Conservation (phyloP, 2,888 invertebrate genomes). For the Sicus ferrugineus region DNA sequence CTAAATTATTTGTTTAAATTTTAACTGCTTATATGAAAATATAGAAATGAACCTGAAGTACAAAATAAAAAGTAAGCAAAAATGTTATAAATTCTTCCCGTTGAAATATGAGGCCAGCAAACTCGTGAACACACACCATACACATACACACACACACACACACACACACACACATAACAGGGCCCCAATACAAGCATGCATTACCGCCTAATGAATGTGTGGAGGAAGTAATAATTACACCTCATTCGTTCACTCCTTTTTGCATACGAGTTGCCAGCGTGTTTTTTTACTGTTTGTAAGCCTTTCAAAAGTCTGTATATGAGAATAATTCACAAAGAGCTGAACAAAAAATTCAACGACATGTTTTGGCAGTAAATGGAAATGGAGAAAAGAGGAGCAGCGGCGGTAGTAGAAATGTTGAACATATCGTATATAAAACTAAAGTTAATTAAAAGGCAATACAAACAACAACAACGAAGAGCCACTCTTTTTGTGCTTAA, state of each 20-base stretch:
- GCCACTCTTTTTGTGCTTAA: not conserved
- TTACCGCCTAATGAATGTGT: constrained; percentile 21
- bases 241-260: constrained; percentile 21
- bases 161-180: not conserved
- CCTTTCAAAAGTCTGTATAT: not conserved
- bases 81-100: not conserved
- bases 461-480: not conserved
- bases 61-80: not conserved
- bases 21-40: constrained; percentile 55
- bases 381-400: not conserved
- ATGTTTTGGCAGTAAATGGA: not conserved
- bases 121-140: not conserved
- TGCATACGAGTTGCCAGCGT: not conserved
- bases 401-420: not conserved
- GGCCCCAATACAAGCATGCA: not conserved
- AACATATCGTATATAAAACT: not conserved
- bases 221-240: constrained; percentile 33
- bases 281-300: not conserved
- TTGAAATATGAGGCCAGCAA: constrained; percentile 6
- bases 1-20: constrained; percentile 45
- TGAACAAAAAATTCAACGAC: not conserved
- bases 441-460: not conserved
- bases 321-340: too few species aligned
- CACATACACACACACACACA: not conserved
- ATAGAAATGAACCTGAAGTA: not conserved